A percentile compares a stretch with the other conserved stretches of the same genome.
phyloP scores from a whole-genome alignment of 2,797 vertebrate genomes.

The Crypturellus tataupa region DNA sequence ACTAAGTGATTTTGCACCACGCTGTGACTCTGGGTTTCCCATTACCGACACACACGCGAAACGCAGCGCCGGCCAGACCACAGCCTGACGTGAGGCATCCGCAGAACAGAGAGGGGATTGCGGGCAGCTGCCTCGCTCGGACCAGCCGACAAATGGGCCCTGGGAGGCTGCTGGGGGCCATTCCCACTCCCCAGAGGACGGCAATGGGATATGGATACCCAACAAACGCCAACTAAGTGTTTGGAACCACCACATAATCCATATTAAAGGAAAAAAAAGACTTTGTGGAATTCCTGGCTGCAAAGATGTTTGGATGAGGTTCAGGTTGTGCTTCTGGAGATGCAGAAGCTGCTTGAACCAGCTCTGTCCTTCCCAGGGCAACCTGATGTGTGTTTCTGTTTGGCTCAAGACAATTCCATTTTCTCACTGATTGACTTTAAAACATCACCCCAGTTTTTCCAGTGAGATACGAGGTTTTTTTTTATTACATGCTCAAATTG shows the following conservation, averaged over 20 bases:
- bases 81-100: not conserved
- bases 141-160: not conserved
- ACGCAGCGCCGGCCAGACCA: not conserved
- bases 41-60: not conserved
- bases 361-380: not conserved
- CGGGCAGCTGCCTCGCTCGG: not conserved
- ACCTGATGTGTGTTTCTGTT: fast-evolving
- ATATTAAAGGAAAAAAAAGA: not conserved
- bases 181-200: not conserved
- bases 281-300: not conserved
- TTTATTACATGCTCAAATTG: not conserved
- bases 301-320: not conserved
- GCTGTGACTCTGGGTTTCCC: not conserved
- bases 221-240: not conserved
- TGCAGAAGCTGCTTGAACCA: not conserved
- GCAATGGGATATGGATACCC: not conserved
- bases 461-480: not conserved
- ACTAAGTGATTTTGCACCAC: not conserved
- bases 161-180: not conserved
- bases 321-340: not conserved
- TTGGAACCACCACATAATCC: not conserved
- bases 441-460: not conserved
- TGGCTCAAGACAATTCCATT: not conserved
- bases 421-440: not conserved
- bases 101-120: not conserved